These are phyloP conservation scores for Sympetrum striolatum DNA, from an alignment of 2,888 invertebrate species.

Conservation along the genomic window DNA sequence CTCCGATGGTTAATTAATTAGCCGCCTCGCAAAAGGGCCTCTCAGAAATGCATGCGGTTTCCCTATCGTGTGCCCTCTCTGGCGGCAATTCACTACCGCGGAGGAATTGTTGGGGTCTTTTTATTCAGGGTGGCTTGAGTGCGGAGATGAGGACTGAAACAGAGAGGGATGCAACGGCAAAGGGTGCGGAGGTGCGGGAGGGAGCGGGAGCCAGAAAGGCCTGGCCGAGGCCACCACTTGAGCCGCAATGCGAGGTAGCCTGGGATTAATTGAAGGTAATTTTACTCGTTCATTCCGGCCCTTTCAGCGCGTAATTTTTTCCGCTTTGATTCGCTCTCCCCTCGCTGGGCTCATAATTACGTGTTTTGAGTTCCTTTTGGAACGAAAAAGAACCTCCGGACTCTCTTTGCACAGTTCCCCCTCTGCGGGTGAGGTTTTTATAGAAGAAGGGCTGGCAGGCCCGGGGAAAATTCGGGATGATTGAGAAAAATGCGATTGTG, in stretches of 20 bases:
- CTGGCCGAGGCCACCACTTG: neutral
- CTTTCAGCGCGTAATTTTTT: neutral
- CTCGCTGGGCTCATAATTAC: neutral
- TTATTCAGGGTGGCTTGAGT: neutral
- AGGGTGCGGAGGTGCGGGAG: neutral
- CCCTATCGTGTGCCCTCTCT: neutral
- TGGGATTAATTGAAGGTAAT: slow-evolving; percentile 15
- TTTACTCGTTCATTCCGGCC: neutral
- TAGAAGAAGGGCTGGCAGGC: neutral
- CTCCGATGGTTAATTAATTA: neutral
- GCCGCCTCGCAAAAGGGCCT: neutral
- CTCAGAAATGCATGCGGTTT: neutral
- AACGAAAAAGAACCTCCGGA: neutral
- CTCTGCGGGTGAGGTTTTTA: neutral
- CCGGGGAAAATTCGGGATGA: neutral
- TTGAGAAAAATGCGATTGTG: neutral
- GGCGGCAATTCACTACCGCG: neutral
- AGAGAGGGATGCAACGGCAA: neutral
- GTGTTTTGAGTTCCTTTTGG: neutral
- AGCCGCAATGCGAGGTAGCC: neutral
- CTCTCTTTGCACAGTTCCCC: neutral
- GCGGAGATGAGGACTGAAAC: neutral
- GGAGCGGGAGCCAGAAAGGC: neutral
- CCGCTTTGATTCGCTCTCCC: neutral
- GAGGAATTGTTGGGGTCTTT: neutral